These are phyloP conservation scores for Silurus asotus DNA, from an alignment of 2,113 vertebrate genomes.

Conservation along the genomic window DNA sequence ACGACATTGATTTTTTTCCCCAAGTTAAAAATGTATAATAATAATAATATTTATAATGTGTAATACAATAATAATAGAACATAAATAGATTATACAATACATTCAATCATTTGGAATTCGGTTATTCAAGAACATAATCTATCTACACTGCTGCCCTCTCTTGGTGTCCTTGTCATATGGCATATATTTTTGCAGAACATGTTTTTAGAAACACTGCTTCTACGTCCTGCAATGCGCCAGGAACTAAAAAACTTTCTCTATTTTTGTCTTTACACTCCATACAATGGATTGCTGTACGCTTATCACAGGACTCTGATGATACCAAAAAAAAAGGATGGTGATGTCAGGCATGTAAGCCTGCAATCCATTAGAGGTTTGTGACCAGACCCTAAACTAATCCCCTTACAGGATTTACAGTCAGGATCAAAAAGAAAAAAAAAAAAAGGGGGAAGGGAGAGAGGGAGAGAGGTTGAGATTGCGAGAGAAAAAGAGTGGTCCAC, in stretches of 20 bases:
- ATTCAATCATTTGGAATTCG: background rate
- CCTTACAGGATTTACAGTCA: background rate
- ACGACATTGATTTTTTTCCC: no score
- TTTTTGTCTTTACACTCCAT: background rate
- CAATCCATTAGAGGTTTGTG: background rate
- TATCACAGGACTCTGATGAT: background rate
- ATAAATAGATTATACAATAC: no score
- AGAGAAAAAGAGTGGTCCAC: background rate
- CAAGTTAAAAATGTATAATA: background rate
- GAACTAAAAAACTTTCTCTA: background rate
- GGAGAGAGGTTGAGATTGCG: background rate
- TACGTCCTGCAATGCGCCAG: background rate
- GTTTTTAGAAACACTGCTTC: background rate
- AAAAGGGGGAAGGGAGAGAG: no score
- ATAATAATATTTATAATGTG: no score
- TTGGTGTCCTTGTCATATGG: constrained; percentile 8
- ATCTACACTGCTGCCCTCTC: constrained; percentile 38
- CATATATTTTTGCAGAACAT: background rate
- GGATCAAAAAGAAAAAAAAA: background rate
- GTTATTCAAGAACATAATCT: background rate
- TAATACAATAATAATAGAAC: no score
- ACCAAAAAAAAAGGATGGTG: background rate
- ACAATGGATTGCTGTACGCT: background rate
- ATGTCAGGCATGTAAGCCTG: background rate
- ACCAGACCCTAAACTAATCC: constrained; percentile 17